These are phyloP conservation scores for Antheraea mylitta DNA, from an alignment of 1,140 invertebrate species.

Conservation along the genomic window DNA sequence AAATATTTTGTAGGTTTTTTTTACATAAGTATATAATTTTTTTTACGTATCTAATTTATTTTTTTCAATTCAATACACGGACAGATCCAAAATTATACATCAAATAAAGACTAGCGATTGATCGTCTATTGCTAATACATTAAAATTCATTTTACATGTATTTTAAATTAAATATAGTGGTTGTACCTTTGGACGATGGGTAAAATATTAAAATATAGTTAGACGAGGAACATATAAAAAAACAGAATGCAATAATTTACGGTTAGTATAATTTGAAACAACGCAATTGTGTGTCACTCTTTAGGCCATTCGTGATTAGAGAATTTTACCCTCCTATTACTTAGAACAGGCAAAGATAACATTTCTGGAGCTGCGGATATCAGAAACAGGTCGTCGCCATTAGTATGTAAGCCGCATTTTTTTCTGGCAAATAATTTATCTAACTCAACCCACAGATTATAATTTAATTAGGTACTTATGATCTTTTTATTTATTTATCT, in stretches of 20 bases:
- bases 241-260: constrained; percentile 46
- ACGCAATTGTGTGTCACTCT: background rate
- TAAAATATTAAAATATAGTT: constrained; percentile 40
- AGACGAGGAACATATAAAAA: constrained; percentile 59
- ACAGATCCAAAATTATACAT: constrained; percentile 65
- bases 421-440: too few relatives aligned
- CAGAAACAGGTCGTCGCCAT: too few relatives aligned
- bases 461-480: too few relatives aligned
- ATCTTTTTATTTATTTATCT: too few relatives aligned
- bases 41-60: constrained; percentile 43
- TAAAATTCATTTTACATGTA: constrained; percentile 5
- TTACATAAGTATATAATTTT: background rate
- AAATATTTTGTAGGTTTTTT: constrained; percentile 42
- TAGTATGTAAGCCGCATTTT: too few relatives aligned
- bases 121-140: constrained; percentile 3
- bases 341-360: too few relatives aligned
- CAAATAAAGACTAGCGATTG: constrained; percentile 65
- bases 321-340: too few relatives aligned
- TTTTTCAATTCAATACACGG: constrained; percentile 32
- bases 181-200: constrained; percentile 52
- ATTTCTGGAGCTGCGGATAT: too few relatives aligned
- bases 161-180: constrained; percentile 39
- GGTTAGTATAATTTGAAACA: constrained; percentile 15
- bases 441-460: too few relatives aligned
- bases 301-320: too few relatives aligned